Evolutionary conservation across 2,888 invertebrate genomes (phyloP).

Genomic region (Amphipyra tragopoginis): DNA sequence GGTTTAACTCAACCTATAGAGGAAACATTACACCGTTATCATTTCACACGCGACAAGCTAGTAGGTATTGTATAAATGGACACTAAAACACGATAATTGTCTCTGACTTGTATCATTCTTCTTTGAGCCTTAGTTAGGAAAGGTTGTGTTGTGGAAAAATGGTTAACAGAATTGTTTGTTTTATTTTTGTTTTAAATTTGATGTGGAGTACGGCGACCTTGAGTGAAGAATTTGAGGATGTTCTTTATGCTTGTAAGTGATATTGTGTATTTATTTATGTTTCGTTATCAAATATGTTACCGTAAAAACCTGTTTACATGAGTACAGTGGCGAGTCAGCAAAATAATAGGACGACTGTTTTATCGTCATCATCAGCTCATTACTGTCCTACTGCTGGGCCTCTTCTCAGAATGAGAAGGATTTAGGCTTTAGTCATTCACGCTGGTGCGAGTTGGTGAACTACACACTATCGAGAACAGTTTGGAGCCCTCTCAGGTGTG

Average conservation of each 20-base stretch:
- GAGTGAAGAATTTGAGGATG: conserved; percentile 7
- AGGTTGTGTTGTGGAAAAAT: conserved; percentile 24
- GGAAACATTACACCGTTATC: conserved; percentile 7
- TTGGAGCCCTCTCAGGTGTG: no score
- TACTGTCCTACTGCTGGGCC: no score
- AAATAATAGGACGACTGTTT: no score
- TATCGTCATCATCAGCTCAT: no score
- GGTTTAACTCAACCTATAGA: conserved; percentile 3
- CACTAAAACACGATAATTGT: not conserved
- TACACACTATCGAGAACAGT: no score
- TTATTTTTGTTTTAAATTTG: not conserved
- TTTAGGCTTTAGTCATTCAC: no score
- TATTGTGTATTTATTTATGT: not conserved
- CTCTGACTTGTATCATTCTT: conserved; percentile 10
- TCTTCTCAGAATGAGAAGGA: no score
- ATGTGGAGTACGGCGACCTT: not conserved
- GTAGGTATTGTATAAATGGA: no score
- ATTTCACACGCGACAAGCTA: not conserved
- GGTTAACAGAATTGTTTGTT: conserved; percentile 14
- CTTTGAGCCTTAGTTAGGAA: not conserved
- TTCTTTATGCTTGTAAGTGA: conserved; percentile 10
- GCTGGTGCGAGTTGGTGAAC: no score
- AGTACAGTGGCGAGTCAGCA: no score
- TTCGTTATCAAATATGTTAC: no score
- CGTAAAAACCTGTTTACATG: no score